Evolutionary conservation across 2,888 invertebrate species (phyloP).

Genomic region (Coelopa pilipes): DNA sequence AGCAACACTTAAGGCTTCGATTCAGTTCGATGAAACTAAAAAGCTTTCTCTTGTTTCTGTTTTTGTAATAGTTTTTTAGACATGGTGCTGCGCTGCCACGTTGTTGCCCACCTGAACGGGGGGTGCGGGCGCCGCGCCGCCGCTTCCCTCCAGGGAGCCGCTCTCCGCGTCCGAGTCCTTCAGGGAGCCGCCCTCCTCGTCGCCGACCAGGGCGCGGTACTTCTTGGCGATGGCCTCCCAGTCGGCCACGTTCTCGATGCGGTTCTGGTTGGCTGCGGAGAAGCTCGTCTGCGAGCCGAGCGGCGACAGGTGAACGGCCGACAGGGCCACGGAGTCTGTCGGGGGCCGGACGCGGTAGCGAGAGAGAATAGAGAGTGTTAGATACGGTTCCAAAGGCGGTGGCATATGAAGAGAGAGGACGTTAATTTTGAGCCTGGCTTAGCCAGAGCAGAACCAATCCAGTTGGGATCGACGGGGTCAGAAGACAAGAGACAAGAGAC

Average conservation of each 20-base stretch:
- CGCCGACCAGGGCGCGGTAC: constrained; percentile 81
- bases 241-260: constrained; percentile 90
- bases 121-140: constrained; percentile 50
- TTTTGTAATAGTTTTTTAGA: constrained; percentile 1
- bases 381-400: constrained; percentile 9
- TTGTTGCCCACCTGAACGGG: constrained; percentile 64
- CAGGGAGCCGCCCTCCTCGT: constrained; percentile 69
- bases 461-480: too few species aligned
- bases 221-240: constrained; percentile 92
- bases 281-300: constrained; percentile 87
- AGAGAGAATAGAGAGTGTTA: constrained; percentile 43
- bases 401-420: neutral
- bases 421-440: constrained; percentile 56
- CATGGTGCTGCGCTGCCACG: constrained; percentile 50
- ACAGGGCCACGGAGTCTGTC: constrained; percentile 79
- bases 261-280: constrained; percentile 75
- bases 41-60: too few species aligned
- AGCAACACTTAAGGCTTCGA: too few species aligned
- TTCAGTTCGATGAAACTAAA: too few species aligned
- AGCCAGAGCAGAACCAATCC: constrained; percentile 42
- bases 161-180: constrained; percentile 66
- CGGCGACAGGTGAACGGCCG: constrained; percentile 84
- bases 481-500: too few species aligned
- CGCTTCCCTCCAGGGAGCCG: constrained; percentile 60
- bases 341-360: constrained; percentile 60